phyloP scores from a whole-genome alignment of 2,888 invertebrate genomes.

The Iphiclides podalirius region DNA sequence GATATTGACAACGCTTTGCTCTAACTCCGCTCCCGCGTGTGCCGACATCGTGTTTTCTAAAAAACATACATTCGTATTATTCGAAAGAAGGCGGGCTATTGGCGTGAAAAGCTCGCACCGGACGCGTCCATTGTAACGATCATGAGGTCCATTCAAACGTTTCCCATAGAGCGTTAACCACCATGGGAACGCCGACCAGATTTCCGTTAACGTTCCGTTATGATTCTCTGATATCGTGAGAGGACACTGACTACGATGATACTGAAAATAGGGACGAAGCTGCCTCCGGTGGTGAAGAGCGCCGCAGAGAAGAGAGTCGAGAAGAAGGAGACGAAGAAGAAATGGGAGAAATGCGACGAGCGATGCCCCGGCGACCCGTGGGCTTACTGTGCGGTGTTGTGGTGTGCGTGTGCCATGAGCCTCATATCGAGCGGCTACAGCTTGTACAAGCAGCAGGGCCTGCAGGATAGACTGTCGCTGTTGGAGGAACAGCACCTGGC shows the following conservation, averaged over 20 bases:
- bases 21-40: slow-evolving; percentile 27
- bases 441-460: slow-evolving; percentile 77
- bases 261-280: slow-evolving; percentile 66
- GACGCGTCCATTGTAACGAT: slow-evolving; percentile 42
- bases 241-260: slow-evolving; percentile 52
- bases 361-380: slow-evolving; percentile 64
- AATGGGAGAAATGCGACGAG: slow-evolving; percentile 60
- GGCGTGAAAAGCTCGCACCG: slow-evolving; percentile 39
- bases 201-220: slow-evolving; percentile 29
- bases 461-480: slow-evolving; percentile 72
- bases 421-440: slow-evolving; percentile 81
- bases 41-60: slow-evolving; percentile 13
- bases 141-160: slow-evolving; percentile 38
- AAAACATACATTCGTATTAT: not conserved
- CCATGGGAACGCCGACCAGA: slow-evolving; percentile 34
- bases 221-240: slow-evolving; percentile 37
- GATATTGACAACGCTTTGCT: slow-evolving; percentile 15
- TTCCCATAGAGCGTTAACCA: slow-evolving; percentile 32
- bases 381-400: slow-evolving; percentile 76
- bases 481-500: slow-evolving; percentile 80
- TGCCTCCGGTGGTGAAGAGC: slow-evolving; percentile 44
- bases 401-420: slow-evolving; percentile 84
- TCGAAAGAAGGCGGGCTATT: slow-evolving; percentile 27
- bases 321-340: slow-evolving; percentile 33
- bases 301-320: slow-evolving; percentile 39